Evolutionary conservation across 2,888 invertebrate genomes (phyloP).

Genomic region (Meteorus colon): DNA sequence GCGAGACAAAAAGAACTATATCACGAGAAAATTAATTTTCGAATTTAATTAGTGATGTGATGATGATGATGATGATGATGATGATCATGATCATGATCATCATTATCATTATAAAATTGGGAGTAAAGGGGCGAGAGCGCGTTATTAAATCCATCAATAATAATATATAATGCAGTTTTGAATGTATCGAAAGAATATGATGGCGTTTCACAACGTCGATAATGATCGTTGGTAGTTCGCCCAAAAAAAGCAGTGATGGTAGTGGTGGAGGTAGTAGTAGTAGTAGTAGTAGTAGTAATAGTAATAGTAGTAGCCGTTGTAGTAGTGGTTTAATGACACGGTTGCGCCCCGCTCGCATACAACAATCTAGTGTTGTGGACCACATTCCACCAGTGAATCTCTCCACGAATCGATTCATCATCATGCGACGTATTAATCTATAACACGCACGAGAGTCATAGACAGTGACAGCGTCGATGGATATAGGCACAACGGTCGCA

Average conservation of each 20-base stretch:
- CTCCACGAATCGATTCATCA: slow-evolving; percentile 13
- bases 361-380: neutral
- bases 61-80: no score
- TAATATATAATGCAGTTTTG: neutral
- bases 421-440: slow-evolving; percentile 19
- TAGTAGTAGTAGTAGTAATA: neutral
- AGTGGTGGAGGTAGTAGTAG: neutral
- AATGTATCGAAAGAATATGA: neutral
- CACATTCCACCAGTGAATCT: slow-evolving; percentile 19
- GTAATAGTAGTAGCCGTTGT: neutral
- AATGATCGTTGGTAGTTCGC: neutral
- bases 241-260: neutral
- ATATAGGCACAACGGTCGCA: neutral
- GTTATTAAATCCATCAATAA: neutral
- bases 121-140: neutral
- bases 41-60: no score
- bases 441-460: slow-evolving; percentile 30
- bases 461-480: slow-evolving; percentile 35
- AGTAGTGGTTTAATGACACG: slow-evolving; percentile 4
- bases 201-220: slow-evolving; percentile 1
- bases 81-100: no score
- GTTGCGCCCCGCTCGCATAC: neutral
- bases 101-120: neutral
- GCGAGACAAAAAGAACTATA: neutral
- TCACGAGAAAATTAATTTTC: no score